A percentile compares a stretch with the other conserved stretches of the same genome.
Conservation (phyloP, 2,113 vertebrate species). For the Pardalotus punctatus region DNA sequence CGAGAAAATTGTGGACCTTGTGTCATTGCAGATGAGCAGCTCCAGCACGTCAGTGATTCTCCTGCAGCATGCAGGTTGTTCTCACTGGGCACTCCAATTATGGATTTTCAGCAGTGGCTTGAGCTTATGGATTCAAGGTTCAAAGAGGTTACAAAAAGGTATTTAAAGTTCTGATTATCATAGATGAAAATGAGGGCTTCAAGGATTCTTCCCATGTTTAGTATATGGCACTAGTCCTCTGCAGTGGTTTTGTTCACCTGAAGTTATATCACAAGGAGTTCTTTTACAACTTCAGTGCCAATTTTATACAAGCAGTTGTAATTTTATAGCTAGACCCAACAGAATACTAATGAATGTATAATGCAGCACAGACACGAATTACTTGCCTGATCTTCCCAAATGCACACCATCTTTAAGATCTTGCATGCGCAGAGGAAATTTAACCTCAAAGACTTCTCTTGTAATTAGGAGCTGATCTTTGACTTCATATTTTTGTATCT, state of each 20-base stretch:
- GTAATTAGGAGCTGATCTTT: background rate
- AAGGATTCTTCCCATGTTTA: fast-evolving
- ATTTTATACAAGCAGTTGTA: background rate
- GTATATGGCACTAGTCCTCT: too few species aligned
- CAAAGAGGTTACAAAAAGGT: background rate
- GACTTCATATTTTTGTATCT: background rate
- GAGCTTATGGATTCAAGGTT: background rate
- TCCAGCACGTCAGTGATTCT: fast-evolving
- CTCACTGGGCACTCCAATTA: fast-evolving
- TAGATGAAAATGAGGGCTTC: background rate
- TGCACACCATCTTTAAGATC: background rate
- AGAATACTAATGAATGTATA: background rate
- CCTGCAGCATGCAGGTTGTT: background rate
- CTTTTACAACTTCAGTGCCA: background rate
- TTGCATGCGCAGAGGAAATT: background rate
- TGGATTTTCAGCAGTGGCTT: background rate
- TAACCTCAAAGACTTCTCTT: background rate
- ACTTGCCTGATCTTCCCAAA: background rate
- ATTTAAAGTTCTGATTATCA: background rate
- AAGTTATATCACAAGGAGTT: background rate
- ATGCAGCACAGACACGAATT: fast-evolving
- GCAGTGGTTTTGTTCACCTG: background rate
- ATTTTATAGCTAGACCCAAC: background rate
- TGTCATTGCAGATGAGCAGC: background rate
- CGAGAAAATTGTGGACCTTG: fast-evolving